Percentiles rank a stretch among this genome's conserved stretches.
Evolutionary conservation across 2,113 vertebrate genomes (phyloP).

Genomic region (Pelvicachromis taeniatus): DNA sequence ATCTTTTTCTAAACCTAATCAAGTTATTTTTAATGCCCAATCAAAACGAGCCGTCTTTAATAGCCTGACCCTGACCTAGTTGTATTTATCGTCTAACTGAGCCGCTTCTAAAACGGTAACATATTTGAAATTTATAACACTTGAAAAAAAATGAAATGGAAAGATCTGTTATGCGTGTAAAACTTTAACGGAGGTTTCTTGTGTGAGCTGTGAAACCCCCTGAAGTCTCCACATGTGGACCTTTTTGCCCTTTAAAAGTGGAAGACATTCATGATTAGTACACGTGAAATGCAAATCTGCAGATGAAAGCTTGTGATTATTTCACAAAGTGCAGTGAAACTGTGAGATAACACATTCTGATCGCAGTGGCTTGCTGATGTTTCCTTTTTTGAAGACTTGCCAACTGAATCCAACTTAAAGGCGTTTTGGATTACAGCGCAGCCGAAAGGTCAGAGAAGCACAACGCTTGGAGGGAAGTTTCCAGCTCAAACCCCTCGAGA

Average conservation of each 20-base stretch:
- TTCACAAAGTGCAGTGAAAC: background rate
- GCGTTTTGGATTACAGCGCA: background rate
- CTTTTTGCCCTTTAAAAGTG: background rate
- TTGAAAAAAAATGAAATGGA: background rate
- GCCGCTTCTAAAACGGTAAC: background rate
- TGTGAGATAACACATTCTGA: background rate
- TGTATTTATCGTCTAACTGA: background rate
- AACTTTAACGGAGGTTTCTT: background rate
- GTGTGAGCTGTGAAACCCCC: background rate
- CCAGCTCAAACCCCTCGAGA: background rate
- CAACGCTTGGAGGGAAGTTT: background rate
- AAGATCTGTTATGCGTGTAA: background rate
- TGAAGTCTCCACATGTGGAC: background rate
- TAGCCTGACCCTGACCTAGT: background rate
- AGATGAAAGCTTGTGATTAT: background rate
- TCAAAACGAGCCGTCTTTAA: background rate
- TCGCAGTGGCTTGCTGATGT: background rate
- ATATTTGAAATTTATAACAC: background rate
- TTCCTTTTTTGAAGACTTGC: background rate
- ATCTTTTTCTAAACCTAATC: background rate
- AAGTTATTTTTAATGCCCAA: background rate
- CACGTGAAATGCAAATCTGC: background rate
- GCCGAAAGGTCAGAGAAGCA: conserved; percentile 1
- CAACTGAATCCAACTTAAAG: background rate
- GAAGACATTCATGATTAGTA: background rate